These are phyloP conservation scores for Cyprichromis sp. DNA, from an alignment of 2,113 vertebrate species.

Conservation along the genomic window DNA sequence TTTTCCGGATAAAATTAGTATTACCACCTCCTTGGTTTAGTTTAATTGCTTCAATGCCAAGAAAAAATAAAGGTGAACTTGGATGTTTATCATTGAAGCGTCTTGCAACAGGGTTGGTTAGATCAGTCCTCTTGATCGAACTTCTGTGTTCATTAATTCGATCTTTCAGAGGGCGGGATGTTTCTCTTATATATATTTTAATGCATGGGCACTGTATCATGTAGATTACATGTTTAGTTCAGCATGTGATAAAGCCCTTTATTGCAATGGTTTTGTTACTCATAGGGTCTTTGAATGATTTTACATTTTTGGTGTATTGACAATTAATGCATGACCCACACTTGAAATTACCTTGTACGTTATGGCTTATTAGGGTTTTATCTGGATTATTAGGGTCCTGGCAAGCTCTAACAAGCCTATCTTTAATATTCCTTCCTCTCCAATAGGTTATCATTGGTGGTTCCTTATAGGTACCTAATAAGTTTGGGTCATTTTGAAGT, in stretches of 20 bases:
- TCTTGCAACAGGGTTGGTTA: neutral
- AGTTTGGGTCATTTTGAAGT: neutral
- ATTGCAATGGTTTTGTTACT: neutral
- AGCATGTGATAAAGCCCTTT: neutral
- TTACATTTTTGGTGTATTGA: neutral
- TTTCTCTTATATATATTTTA: neutral
- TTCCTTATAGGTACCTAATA: neutral
- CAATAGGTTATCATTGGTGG: neutral
- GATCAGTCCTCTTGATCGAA: neutral
- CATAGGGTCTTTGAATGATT: neutral
- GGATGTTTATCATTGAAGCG: neutral
- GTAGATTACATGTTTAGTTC: neutral
- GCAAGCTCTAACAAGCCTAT: neutral
- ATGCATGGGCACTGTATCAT: neutral
- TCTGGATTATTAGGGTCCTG: neutral
- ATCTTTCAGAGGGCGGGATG: neutral
- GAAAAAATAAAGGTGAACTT: neutral
- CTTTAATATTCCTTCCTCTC: neutral
- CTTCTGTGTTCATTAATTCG: neutral
- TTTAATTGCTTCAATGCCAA: neutral
- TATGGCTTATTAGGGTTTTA: neutral
- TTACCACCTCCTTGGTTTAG: neutral
- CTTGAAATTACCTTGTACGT: neutral
- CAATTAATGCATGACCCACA: neutral
- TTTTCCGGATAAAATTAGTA: neutral